Base-by-base conservation (phyloP, 2,888 invertebrate species). In the Poecilobothrus nobilitatus region DNA sequence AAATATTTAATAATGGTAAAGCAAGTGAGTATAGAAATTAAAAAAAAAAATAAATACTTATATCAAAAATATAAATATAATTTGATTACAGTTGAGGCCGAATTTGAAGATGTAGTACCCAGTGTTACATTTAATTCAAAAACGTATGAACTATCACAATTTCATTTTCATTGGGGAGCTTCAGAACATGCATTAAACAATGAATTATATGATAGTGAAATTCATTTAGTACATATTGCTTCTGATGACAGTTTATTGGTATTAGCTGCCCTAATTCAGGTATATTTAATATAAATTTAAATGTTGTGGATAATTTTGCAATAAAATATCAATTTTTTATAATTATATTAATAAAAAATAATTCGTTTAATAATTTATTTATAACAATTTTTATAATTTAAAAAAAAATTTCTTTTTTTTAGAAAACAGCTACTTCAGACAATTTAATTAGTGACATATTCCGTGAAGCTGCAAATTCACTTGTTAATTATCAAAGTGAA, bases 191-290 rank as follows among this genome's bases (percentile, higher is more conserved):
- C 86, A n/a, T 82, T 89, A n/a, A 88, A 89, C 75, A 87, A 87
- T 72, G 84, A 87, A 78, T 84, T 88, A 73, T 86, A 85, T 73
- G 88, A 89, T 0, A 82, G 89, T 76, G 90, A 91, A 83, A 86
- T 91, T 86, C 91, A 91, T 76, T 85, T 91, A 73, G 87, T 91
- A 66, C 89, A 90, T 76, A 89, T 89, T 76, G 84, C 81, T 12
- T 15, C n/a, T 18, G 18, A 53, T 53, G 18, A 18, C 18, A 53
- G 3, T 4, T 2, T 37, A 18, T 53, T 53, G 18, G 53, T 53
- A 4, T 18, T 53, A 18, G 53, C 15, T 12, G 53, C 53, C 2
- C 6, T 53, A 18, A 8, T 53, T 18, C 9, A 53, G 15, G 53
- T 53, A 53, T 10, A n/a, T n/a, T n/a, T n/a, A n/a, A n/a, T n/a